Evolutionary conservation across 2,797 vertebrate genomes (phyloP), one percentile per base, ranked within the genome.

Genomic region (Simalia tracyae): DNA sequence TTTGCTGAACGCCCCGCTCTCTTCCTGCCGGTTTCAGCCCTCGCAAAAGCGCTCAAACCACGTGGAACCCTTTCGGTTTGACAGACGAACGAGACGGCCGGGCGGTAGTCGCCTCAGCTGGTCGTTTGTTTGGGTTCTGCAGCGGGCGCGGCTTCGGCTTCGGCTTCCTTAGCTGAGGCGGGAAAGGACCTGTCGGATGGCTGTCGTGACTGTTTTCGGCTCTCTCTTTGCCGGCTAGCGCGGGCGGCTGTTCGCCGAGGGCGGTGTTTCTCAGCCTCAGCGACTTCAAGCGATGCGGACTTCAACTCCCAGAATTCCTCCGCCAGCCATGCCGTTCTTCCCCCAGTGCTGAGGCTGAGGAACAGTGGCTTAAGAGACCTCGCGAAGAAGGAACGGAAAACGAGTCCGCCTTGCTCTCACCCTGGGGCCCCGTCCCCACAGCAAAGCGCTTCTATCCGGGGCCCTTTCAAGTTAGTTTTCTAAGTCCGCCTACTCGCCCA

Each of bases 51-150:
- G 4, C 2, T 91, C 60, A 90, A 8, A 81, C 9, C 72, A 46
- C 72, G 72, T 81, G 72, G 72, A 9, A 24, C 3, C 19, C 6
- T 46, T 81, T 81, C 8, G 19, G 9, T 81, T 46, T 81, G 36
- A 81, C 42, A 46, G 76, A 42, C 19, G 3, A 81, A 46, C 19
- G 72, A 81, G 36, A 76, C 22, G 8, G 72, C 36, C 17, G 36
- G 19, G 3, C 19, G 1, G 94, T 93, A 95, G 95, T 95, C 94
- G 95, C 89, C 95, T 91, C 94, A 93, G 93, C 93, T 94, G 94
- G 68, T 36, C 3, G 22, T 22, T 46, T 81, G 8, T 42, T 81
- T 76, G 17, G 17, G 7, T 8, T 1, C 17, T 76, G 72, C 8
- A 76, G 1, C 10, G 12, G 57, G 42, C 54, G 50, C 42, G 88